Base-by-base conservation (phyloP, 2,797 vertebrate species). In the Liasis olivaceus region DNA sequence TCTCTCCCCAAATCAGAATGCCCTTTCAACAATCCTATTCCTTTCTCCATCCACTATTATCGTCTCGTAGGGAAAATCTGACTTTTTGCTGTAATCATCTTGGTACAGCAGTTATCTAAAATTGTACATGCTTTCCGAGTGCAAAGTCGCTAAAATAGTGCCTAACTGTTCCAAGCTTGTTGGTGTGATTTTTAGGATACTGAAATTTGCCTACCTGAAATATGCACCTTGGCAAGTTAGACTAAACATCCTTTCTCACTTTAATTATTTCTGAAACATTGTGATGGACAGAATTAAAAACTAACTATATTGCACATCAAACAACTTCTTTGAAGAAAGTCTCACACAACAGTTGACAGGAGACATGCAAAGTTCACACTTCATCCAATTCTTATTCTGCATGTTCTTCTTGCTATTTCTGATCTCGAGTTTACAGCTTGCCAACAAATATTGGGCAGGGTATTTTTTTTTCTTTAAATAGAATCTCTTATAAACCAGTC, bases 41-140 rank as follows among this genome's bases (percentile, higher is more conserved):
- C 42, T 62, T 88, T 91, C 31, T 42, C 17, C 28, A 31, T 20
- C 26, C 26, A 17, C 15, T 26, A 87, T 95, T 95, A 94, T 95
- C 94, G 94, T 94, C 91, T 95, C 93, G 94, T 93, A 96, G 95
- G 94, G 89, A 97, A 96, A 93, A 94, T 20, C 84, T 95, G 96
- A 97, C 90, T 96, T 93, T 94, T 0, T 93, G 93, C 92, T 95
- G 91, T 96, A 95, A 96, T 96, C 96, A 96, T 94, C 95, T 95
- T 93, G 93, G 91, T 94, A 94, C 93, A 95, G 95, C 60, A 94
- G 92, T 93, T 96, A 95, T 94, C 94, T 97, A 93, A 96, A 96
- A 96, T 96, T 96, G 84, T 89, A 94, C 94, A 95, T 90, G 3
- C 94, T 97, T 95, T 94, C 93, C 94, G 92, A 95, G 93, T 92